Percentiles rank a stretch among this genome's conserved stretches.
Evolutionary conservation across 1,140 invertebrate species (phyloP).

Genomic region (Tetramorium simillimum): DNA sequence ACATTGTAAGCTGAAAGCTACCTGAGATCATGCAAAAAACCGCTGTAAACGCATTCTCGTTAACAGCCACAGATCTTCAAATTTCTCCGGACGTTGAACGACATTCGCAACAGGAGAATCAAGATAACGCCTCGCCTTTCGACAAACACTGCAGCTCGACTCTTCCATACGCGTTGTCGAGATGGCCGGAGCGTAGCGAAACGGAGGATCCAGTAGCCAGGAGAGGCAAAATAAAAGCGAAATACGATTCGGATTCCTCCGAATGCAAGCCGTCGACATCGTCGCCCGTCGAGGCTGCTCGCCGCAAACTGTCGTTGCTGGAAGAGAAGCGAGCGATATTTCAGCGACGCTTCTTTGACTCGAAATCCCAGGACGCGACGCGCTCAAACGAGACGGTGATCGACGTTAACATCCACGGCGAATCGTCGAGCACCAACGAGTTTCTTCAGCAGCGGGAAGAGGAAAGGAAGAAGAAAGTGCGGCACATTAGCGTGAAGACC

Average conservation of each 20-base stretch:
- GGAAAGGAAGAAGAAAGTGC: slow-evolving; percentile 71
- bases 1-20: background rate
- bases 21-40: background rate
- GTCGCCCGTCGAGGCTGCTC: slow-evolving; percentile 74
- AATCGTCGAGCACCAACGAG: slow-evolving; percentile 4
- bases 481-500: slow-evolving; percentile 81
- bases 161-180: slow-evolving; percentile 76
- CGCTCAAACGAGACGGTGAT: slow-evolving; percentile 76
- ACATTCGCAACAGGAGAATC: slow-evolving; percentile 18
- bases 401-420: slow-evolving; percentile 66
- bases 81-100: slow-evolving; percentile 25
- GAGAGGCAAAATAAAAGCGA: slow-evolving; percentile 64
- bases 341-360: slow-evolving; percentile 77
- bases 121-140: background rate
- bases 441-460: slow-evolving; percentile 20
- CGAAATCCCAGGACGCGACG: slow-evolving; percentile 60
- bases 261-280: slow-evolving; percentile 53
- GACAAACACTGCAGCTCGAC: slow-evolving; percentile 69
- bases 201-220: background rate
- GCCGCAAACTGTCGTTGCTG: slow-evolving; percentile 75
- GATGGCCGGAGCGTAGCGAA: slow-evolving; percentile 74
- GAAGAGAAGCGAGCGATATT: slow-evolving; percentile 80
- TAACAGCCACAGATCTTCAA: background rate
- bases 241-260: slow-evolving; percentile 75
- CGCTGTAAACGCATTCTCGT: background rate